Evolutionary conservation across 2,888 invertebrate genomes (phyloP).

Genomic region (Cancer borealis): DNA sequence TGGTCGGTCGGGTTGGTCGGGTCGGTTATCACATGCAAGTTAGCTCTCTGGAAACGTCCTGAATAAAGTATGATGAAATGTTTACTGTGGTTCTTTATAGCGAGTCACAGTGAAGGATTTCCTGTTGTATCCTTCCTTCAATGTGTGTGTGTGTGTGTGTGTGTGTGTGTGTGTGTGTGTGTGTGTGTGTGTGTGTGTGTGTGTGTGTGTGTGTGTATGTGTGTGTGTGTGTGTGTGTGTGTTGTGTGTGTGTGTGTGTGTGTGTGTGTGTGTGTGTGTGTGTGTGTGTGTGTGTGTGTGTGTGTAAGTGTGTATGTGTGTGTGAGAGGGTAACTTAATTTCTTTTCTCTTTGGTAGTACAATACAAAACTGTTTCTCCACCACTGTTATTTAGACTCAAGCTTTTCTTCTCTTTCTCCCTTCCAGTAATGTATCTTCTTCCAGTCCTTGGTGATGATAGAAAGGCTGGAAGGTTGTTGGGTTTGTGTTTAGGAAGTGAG

Average conservation of each 20-base stretch:
- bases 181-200: background rate
- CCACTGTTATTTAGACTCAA: no score
- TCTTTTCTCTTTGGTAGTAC: no score
- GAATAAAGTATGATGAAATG: constrained; percentile 10
- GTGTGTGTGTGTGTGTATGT: constrained; percentile 44
- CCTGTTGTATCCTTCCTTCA: background rate
- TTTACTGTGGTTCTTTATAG: background rate
- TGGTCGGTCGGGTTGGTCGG: no score
- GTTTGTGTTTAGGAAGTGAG: background rate
- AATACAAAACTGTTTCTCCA: no score
- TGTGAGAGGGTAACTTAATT: no score
- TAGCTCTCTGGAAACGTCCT: background rate
- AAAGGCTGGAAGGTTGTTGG: background rate
- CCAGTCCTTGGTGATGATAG: background rate
- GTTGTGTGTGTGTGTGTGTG: background rate
- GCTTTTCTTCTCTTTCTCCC: no score
- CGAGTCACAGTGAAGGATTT: constrained; percentile 11
- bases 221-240: background rate
- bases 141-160: constrained; percentile 26
- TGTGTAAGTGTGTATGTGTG: background rate
- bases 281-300: constrained; percentile 35
- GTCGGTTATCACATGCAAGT: background rate
- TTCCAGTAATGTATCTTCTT: no score
- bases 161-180: background rate
- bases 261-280: background rate